phyloP scores from a whole-genome alignment of 2,797 vertebrate species.

The Pseudopleuronectes americanus region DNA sequence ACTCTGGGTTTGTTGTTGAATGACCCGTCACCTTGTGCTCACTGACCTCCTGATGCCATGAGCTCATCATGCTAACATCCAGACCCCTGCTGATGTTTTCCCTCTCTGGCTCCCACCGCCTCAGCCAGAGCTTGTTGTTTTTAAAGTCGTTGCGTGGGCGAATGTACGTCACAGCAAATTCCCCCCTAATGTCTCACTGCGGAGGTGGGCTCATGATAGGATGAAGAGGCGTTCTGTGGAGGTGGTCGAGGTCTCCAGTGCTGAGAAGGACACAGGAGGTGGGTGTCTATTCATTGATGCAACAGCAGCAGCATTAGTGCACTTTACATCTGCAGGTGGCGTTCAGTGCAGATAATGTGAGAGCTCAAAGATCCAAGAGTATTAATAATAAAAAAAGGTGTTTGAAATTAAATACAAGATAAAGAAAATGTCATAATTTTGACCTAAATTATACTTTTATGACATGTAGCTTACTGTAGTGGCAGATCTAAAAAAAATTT shows the following conservation, averaged over 20 bases:
- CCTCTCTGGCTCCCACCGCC: conserved; percentile 50
- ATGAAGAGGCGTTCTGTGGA: background rate
- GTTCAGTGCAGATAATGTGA: background rate
- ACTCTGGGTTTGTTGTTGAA: conserved; percentile 2
- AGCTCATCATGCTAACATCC: conserved; percentile 66
- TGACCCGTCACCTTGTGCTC: conserved; percentile 37
- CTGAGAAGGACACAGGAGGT: background rate
- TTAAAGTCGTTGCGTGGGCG: conserved; percentile 54
- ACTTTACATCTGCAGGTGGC: background rate
- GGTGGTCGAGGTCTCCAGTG: background rate
- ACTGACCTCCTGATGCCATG: conserved; percentile 48
- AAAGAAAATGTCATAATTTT: background rate
- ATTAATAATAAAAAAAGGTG: background rate
- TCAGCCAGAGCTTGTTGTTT: conserved; percentile 65
- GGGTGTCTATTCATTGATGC: background rate
- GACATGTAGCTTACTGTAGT: background rate
- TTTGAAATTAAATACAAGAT: background rate
- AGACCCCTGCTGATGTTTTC: conserved; percentile 55
- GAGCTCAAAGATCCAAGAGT: background rate
- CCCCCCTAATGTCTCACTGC: conserved; percentile 46
- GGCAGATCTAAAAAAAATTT: too few relatives aligned
- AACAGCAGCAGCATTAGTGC: background rate
- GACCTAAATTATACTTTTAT: too few relatives aligned
- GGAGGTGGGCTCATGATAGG: conserved; percentile 14
- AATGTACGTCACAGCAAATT: conserved; percentile 50